Conservation (phyloP, 2,797 vertebrate species). For the Alcedo quadribrachys region DNA sequence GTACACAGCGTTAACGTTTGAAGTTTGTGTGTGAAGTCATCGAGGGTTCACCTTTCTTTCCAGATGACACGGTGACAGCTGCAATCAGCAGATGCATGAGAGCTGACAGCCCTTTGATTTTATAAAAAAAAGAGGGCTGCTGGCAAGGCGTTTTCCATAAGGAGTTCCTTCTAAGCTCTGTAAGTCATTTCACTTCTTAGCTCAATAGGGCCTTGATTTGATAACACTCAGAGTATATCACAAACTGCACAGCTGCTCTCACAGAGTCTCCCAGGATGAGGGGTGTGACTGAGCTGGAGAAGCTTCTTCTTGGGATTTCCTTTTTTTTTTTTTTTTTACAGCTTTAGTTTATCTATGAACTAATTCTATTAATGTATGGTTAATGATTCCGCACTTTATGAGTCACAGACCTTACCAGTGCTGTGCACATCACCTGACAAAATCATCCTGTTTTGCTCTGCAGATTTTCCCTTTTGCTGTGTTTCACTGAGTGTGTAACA, state of each 20-base stretch:
- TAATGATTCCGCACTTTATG: not conserved
- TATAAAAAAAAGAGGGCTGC: not conserved
- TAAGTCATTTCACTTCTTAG: slow-evolving; percentile 38
- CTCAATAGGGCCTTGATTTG: slow-evolving; percentile 66
- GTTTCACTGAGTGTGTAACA: not conserved
- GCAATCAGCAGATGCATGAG: slow-evolving; percentile 46
- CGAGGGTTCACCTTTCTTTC: slow-evolving; percentile 43
- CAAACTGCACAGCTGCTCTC: slow-evolving; percentile 48
- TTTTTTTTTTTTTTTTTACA: not conserved
- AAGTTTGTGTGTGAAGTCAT: slow-evolving; percentile 11
- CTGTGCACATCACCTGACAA: not conserved
- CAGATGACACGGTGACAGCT: slow-evolving; percentile 55
- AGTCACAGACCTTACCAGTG: not conserved
- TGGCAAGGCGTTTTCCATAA: slow-evolving; percentile 45
- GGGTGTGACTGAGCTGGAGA: not conserved
- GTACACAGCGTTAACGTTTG: not conserved
- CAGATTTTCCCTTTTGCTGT: not conserved
- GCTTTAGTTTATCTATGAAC: not conserved
- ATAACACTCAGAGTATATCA: slow-evolving; percentile 34
- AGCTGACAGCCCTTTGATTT: slow-evolving; percentile 39
- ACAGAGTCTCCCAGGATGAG: not conserved
- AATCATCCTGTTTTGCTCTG: not conserved
- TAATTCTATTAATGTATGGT: not conserved
- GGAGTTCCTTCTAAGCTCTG: slow-evolving; percentile 39
- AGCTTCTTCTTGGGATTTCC: not conserved